Base-by-base conservation (phyloP, 2,113 vertebrate genomes). In the Mastomys coucha region DNA sequence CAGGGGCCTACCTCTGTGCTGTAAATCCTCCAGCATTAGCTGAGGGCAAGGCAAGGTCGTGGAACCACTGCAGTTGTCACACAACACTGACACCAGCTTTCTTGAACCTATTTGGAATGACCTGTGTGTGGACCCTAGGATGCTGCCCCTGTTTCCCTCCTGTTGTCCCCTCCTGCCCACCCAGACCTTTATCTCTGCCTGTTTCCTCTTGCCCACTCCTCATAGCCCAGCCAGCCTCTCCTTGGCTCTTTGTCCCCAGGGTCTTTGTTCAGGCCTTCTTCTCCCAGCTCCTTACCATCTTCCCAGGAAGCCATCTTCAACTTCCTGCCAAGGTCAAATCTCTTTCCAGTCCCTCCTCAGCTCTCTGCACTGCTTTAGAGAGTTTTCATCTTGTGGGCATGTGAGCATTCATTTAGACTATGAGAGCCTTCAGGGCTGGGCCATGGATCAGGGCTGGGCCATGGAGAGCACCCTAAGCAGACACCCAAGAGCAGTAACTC, bases 1-100 rank as follows among this genome's bases (percentile, higher is more conserved):
- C 14, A 53, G 31, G 14, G 1, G 6, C 60, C 56, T 67, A 0
- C 28, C 60, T 24, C 65, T 0, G 0, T 12, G 49, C 36, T 70
- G 17, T 65, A 4, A 80, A 70, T 33, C 22, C 53, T 51, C 22
- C 56, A 11, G 4, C 45, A 31, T 20, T 10, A 22, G 75, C 76
- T 11, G 39, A 1, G 36, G 4, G 17, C 51, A 28, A 2, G 51
- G 45, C 49, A 14, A 72, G 0, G 0, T 3, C 2, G 0, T 33
- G 5, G n/a, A 20, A 56, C 49, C 81, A 0, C 63, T 28, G 20
- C 22, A 84, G 7, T 7, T 63, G n/a, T 42, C 33, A 39, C 24
- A 42, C n/a, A 60, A n/a, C 24, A 4, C 33, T 24, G 85, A 56
- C 45, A 16, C 45, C 69, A 39, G 51, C 33, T 31, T 24, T 49